Percentiles rank a stretch among this genome's conserved stretches.
Evolutionary conservation across 1,140 invertebrate species (phyloP).

Genomic region (Eubasilissa regina): DNA sequence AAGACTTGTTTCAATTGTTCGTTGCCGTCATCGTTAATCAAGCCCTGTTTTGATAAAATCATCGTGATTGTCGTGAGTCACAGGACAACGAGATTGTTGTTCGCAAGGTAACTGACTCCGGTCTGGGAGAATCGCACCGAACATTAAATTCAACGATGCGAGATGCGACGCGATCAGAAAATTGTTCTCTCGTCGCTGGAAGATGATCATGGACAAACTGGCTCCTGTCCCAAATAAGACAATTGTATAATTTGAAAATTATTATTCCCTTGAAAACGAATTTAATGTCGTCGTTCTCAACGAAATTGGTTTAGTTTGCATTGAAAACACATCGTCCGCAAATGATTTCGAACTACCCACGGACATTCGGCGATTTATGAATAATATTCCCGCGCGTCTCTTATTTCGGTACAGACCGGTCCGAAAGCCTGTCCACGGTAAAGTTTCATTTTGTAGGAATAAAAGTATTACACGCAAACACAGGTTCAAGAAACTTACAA

Average conservation of each 20-base stretch:
- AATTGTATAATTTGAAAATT: background rate
- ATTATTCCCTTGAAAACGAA: constrained; percentile 5
- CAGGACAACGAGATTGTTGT: too few species aligned
- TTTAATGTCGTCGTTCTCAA: background rate
- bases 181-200: too few species aligned
- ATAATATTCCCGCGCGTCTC: background rate
- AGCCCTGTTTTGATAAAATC: too few species aligned
- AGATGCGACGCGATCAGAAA: too few species aligned
- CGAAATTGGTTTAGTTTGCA: background rate
- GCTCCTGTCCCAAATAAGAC: background rate
- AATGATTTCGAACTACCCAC: background rate
- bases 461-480: background rate
- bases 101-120: too few species aligned
- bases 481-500: constrained; percentile 2
- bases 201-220: too few species aligned
- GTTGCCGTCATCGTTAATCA: too few species aligned
- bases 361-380: background rate
- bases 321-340: background rate
- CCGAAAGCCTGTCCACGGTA: background rate
- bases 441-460: background rate
- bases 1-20: too few species aligned
- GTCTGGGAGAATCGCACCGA: too few species aligned
- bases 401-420: constrained; percentile 16
- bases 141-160: too few species aligned
- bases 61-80: too few species aligned